Percentiles rank a stretch among this genome's conserved stretches.
Evolutionary conservation across 2,888 invertebrate species (phyloP).

Genomic region (Coelopa pilipes): DNA sequence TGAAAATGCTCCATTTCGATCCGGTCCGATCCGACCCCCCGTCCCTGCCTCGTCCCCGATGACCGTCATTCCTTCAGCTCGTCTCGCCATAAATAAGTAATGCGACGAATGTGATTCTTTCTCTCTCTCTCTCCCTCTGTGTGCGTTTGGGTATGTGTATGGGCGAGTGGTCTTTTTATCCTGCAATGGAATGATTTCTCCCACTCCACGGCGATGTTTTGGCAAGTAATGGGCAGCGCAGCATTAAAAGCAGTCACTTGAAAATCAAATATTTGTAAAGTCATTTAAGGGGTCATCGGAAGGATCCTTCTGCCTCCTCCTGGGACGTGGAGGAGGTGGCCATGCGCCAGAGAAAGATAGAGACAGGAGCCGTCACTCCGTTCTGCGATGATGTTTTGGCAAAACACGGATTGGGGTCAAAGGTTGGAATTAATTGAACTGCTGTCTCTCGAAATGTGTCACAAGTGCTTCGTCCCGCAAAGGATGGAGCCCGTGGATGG

Average conservation of each 20-base stretch:
- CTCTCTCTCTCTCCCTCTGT: background rate
- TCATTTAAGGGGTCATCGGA: conserved; percentile 8
- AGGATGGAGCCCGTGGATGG: too few species aligned
- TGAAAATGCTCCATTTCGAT: conserved; percentile 6
- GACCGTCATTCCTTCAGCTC: background rate
- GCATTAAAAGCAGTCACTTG: background rate
- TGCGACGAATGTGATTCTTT: background rate
- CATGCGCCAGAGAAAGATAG: too few species aligned
- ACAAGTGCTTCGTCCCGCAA: too few species aligned
- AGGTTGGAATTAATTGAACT: too few species aligned
- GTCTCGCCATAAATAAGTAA: conserved; percentile 25
- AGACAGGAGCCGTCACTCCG: too few species aligned
- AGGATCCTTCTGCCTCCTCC: too few species aligned
- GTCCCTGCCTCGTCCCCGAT: too few species aligned
- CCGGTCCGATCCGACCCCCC: too few species aligned
- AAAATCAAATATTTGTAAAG: conserved; percentile 1
- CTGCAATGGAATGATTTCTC: background rate
- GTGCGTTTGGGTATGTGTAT: background rate
- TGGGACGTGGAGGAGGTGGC: too few species aligned
- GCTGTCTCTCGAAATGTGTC: too few species aligned
- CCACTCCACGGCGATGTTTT: background rate
- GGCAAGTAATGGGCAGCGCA: conserved; percentile 14
- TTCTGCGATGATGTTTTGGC: too few species aligned
- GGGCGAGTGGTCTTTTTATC: background rate
- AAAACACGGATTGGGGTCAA: too few species aligned